A percentile compares a stretch with the other conserved stretches of the same genome.
Conservation (phyloP, 2,888 invertebrate species). For the Caradrina clavipalpis region DNA sequence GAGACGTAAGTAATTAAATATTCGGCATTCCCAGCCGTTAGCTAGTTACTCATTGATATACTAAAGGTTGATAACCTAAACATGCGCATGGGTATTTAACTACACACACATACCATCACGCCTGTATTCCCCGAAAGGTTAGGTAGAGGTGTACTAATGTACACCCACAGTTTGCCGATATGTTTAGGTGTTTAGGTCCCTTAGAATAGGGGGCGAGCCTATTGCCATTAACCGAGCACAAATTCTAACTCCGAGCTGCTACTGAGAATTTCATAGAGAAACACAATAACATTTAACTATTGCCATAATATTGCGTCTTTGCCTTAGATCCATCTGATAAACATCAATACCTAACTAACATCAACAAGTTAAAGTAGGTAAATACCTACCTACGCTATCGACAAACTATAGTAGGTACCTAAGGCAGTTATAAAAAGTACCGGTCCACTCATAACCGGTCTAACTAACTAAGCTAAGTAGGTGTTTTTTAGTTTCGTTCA, state of each 20-base stretch:
- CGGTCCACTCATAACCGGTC: conserved; percentile 20
- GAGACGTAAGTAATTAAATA: background rate
- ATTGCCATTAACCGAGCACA: too few species aligned
- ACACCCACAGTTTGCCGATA: too few species aligned
- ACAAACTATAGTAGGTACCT: background rate
- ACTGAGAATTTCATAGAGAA: too few species aligned
- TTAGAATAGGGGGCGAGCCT: too few species aligned
- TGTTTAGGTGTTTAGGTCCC: too few species aligned
- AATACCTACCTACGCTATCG: background rate
- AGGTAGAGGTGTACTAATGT: too few species aligned
- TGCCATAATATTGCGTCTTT: background rate
- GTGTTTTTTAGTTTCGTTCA: background rate
- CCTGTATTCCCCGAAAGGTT: too few species aligned
- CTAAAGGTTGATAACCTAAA: conserved; percentile 21
- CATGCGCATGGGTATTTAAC: background rate
- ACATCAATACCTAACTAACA: background rate
- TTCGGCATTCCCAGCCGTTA: background rate
- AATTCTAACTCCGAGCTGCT: too few species aligned
- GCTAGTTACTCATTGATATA: background rate
- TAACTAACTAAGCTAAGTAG: background rate
- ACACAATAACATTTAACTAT: background rate
- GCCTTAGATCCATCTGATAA: conserved; percentile 12
- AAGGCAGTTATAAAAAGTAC: background rate
- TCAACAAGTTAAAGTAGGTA: conserved; percentile 1
- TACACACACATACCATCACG: too few species aligned